A percentile compares a stretch with the other conserved stretches of the same genome.
Conservation (phyloP, 1,140 invertebrate species). For the Sitodiplosis mosellana region DNA sequence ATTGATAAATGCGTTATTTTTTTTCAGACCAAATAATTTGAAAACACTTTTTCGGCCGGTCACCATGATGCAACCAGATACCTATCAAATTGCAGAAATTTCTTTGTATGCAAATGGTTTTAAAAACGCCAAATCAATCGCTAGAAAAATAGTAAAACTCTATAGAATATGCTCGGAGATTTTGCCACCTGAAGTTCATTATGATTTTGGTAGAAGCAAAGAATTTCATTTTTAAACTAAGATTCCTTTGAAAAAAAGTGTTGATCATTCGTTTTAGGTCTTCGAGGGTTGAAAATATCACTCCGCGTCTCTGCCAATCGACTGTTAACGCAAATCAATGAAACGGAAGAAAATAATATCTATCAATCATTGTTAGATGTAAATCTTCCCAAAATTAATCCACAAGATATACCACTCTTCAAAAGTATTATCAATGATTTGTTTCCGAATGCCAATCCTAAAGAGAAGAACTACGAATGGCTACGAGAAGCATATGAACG, state of each 20-base stretch:
- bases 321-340: constrained; percentile 64
- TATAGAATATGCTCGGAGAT: constrained; percentile 81
- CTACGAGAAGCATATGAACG: constrained; percentile 22
- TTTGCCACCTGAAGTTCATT: constrained; percentile 68
- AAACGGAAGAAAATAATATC: constrained; percentile 57
- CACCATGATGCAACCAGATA: constrained; percentile 92
- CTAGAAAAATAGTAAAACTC: constrained; percentile 76
- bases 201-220: constrained; percentile 52
- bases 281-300: constrained; percentile 69
- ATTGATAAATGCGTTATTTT: constrained; percentile 1
- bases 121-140: constrained; percentile 53
- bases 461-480: constrained; percentile 52
- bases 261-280: constrained; percentile 23
- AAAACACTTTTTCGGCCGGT: constrained; percentile 83
- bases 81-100: constrained; percentile 80
- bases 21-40: constrained; percentile 67
- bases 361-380: constrained; percentile 78
- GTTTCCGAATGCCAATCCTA: constrained; percentile 62
- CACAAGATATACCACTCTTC: constrained; percentile 74
- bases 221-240: neutral
- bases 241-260: neutral
- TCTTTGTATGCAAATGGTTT: constrained; percentile 82
- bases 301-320: constrained; percentile 71
- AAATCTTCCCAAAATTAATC: constrained; percentile 83
- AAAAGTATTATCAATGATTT: constrained; percentile 82